Evolutionary conservation across 2,888 invertebrate species (phyloP), one percentile per base, ranked within the genome.

Genomic region (Girardia tigrina): DNA sequence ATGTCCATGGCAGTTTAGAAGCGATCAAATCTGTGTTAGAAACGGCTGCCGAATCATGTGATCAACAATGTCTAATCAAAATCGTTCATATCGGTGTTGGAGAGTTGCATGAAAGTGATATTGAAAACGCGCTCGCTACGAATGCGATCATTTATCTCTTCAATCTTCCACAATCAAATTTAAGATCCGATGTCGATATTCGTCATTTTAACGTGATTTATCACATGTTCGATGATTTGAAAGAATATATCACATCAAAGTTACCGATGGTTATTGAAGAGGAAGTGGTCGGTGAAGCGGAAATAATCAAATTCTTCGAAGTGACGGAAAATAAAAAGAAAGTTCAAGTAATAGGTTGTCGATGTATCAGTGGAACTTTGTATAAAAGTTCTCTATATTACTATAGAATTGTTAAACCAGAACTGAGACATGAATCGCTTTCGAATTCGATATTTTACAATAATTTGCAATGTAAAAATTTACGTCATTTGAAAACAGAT

Each of bases 1-100:
- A 98, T 85, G 95, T 97, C 0, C 90, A 92, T 83, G 98, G 98
- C 0, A 93, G 94, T 0, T 89, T 95, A 70, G 97, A 98, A 84
- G 95, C 97, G 0, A 90, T 98, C 78, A 84, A 94, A 78, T 91
- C 95, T 82, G 90, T 92, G 12, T 82, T 98, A 75, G 90, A 90
- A 79, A 90, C 92, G 0, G 98, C 95, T 76, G 26, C 77, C 0
- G 78, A 78, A 1, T 75, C 76, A 36, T 56, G 56, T n/a, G 4
- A 56, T 2, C 79, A 71, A 26, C 71, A 82, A 77, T 94, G 94
- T 80, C 87, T 88, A 71, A 86, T 98, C 16, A 90, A 92, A 80
- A 84, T 98, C 1, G 88, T 97, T 36, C 90, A 92, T 83, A 92
- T 90, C 82, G 94, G 91, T 0, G 91, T 98, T 0, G 98, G 98